phyloP scores from a whole-genome alignment of 2,888 invertebrate species.

The Drosophila vallismaia region DNA sequence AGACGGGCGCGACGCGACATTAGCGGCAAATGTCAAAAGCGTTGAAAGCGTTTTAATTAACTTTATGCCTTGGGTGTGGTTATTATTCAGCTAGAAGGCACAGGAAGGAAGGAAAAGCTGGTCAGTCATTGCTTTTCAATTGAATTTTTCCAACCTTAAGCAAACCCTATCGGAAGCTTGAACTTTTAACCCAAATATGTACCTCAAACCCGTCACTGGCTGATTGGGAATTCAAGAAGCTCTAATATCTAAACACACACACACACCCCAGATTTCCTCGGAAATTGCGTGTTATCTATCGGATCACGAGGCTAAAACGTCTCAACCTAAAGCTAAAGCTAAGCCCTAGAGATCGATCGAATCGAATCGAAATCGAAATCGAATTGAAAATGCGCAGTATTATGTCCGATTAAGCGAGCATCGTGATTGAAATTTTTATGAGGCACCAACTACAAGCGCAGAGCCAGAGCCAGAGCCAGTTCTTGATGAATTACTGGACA shows the following conservation, averaged over 20 bases:
- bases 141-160: slow-evolving; percentile 1
- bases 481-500: slow-evolving; percentile 40
- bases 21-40: slow-evolving; percentile 46
- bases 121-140: background rate
- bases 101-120: slow-evolving; percentile 22
- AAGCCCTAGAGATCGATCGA: slow-evolving; percentile 27
- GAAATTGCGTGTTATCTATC: slow-evolving; percentile 39
- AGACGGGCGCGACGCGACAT: slow-evolving; percentile 36
- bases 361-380: slow-evolving; percentile 22
- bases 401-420: slow-evolving; percentile 52
- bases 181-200: slow-evolving; percentile 17
- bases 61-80: slow-evolving; percentile 30
- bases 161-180: slow-evolving; percentile 2
- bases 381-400: slow-evolving; percentile 65
- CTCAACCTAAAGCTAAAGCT: background rate
- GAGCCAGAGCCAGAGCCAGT: slow-evolving; percentile 3
- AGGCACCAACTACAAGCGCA: slow-evolving; percentile 27
- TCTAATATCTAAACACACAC: slow-evolving; percentile 30
- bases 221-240: slow-evolving; percentile 26
- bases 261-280: slow-evolving; percentile 24
- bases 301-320: slow-evolving; percentile 17
- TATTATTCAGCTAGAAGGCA: slow-evolving; percentile 5
- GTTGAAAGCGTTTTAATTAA: slow-evolving; percentile 34
- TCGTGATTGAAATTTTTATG: slow-evolving; percentile 65
- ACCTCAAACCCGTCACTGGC: background rate